These are phyloP conservation scores for Nettapus auritus DNA, from an alignment of 2,113 vertebrate genomes.

Conservation along the genomic window DNA sequence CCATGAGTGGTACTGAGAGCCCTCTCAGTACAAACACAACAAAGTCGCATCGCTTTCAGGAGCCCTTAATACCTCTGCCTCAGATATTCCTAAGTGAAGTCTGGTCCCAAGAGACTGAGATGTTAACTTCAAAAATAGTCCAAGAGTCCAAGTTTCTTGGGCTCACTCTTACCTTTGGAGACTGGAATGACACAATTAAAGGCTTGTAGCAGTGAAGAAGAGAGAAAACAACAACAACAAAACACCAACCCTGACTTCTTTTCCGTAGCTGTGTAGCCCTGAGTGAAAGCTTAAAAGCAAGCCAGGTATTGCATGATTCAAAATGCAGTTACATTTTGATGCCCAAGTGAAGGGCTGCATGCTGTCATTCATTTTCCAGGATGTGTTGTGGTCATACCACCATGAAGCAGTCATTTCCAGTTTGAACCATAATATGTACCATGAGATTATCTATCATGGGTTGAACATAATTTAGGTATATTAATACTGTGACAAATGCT, in stretches of 20 bases:
- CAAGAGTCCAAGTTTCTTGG: background rate
- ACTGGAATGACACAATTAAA: background rate
- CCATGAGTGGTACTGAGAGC: background rate
- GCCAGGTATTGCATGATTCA: background rate
- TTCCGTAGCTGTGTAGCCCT: background rate
- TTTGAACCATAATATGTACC: background rate
- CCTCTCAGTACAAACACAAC: background rate
- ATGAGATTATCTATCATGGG: background rate
- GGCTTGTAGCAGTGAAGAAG: background rate
- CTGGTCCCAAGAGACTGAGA: background rate
- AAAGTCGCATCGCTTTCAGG: background rate
- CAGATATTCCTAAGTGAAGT: background rate
- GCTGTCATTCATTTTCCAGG: background rate
- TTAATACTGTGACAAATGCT: background rate
- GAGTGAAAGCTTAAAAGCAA: background rate
- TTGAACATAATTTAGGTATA: background rate
- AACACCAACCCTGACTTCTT: background rate
- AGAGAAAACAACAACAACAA: background rate
- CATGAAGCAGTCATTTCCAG: background rate
- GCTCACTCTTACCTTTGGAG: background rate
- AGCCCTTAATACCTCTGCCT: background rate
- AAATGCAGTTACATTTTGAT: background rate
- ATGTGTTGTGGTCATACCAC: fast-evolving
- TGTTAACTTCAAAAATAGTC: background rate
- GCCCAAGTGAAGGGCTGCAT: background rate